Evolutionary conservation across 2,113 vertebrate genomes (phyloP).

Genomic region (Trichechus manatus): DNA sequence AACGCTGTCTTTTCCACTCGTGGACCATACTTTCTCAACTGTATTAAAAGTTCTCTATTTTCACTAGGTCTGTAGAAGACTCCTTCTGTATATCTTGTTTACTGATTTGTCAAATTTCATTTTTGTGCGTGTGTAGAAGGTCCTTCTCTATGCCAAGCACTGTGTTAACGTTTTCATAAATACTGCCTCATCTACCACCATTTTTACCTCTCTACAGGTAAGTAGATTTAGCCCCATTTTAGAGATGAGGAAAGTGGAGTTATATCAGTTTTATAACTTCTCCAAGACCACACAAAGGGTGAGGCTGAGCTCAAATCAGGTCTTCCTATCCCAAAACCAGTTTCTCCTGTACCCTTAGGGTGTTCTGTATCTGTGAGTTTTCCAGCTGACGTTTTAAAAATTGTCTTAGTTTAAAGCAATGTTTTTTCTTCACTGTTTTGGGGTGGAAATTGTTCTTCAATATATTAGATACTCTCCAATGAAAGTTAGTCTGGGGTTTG

Average conservation of each 20-base stretch:
- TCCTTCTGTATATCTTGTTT: not conserved
- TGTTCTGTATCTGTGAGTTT: not conserved
- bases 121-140: not conserved
- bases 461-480: not conserved
- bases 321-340: not conserved
- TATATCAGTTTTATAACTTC: not conserved
- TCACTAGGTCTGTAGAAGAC: not conserved
- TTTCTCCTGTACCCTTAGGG: not conserved
- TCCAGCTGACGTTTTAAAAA: not conserved
- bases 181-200: not conserved
- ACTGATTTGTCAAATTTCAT: not conserved
- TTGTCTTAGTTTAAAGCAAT: not conserved
- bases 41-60: not conserved
- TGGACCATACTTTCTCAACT: not conserved
- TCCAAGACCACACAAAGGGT: not conserved
- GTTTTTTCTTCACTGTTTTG: not conserved
- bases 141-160: not conserved
- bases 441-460: constrained; percentile 10
- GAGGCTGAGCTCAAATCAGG: not conserved
- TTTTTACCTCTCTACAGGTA: not conserved
- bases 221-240: not conserved
- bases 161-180: not conserved
- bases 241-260: not conserved
- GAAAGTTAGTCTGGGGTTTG: not conserved
- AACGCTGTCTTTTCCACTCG: not conserved